These are phyloP conservation scores for Alviniconcha marisindica DNA, from an alignment of 1,140 invertebrate species.

Conservation along the genomic window DNA sequence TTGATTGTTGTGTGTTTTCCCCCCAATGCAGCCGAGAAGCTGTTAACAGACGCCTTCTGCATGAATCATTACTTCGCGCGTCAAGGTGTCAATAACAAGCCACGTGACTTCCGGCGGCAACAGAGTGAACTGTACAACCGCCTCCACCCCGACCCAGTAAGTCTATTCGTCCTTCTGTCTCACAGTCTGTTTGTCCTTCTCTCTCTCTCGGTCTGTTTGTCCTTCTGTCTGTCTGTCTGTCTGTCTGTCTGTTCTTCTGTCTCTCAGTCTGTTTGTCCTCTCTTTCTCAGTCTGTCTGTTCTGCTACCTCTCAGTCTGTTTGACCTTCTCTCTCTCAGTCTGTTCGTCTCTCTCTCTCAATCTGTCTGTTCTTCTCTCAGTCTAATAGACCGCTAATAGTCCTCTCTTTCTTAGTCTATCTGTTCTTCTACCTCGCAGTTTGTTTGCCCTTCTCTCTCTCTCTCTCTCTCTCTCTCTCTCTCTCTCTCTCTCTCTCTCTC, in stretches of 20 bases:
- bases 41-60: conserved; percentile 66
- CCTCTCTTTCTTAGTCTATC: not conserved
- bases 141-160: conserved; percentile 66
- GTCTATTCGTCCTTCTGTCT: conserved; percentile 34
- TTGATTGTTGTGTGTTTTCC: not conserved
- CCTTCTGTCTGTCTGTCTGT: not conserved
- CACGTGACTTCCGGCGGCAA: conserved; percentile 61
- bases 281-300: not conserved
- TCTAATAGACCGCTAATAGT: too few species aligned
- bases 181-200: not conserved
- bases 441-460: not conserved
- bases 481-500: not conserved
- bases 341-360: not conserved
- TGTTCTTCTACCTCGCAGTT: conserved; percentile 57
- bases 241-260: not conserved
- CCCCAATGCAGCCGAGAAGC: conserved; percentile 64
- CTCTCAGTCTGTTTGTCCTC: not conserved
- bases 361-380: not conserved
- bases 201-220: not conserved
- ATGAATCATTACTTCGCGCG: conserved; percentile 66
- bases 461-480: not conserved
- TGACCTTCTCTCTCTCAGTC: not conserved
- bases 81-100: conserved; percentile 51
- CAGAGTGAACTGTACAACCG: conserved; percentile 72
- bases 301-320: not conserved